Percentiles rank a stretch among this genome's conserved stretches.
phyloP scores from a whole-genome alignment of 2,797 vertebrate species.

The Leucoraja ocellata region DNA sequence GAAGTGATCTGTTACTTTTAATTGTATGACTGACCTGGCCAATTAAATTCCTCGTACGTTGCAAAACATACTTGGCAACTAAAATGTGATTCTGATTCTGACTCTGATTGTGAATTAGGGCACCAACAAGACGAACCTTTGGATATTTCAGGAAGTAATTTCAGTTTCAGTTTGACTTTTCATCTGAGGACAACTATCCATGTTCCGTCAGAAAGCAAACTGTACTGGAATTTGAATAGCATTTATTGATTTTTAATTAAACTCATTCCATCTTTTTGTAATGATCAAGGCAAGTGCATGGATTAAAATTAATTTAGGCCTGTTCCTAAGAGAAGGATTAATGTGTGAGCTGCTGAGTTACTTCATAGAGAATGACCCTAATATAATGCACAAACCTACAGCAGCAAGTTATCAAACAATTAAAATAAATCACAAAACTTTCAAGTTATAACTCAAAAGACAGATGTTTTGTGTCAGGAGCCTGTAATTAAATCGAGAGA shows the following conservation, averaged over 20 bases:
- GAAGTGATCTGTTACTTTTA: too few species aligned
- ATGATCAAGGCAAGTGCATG: neutral
- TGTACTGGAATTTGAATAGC: neutral
- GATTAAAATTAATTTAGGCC: neutral
- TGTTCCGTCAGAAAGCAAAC: neutral
- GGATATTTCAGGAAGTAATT: neutral
- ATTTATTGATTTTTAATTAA: neutral
- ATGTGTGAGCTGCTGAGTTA: neutral
- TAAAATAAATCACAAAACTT: neutral
- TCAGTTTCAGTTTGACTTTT: conserved; percentile 12
- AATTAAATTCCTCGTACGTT: too few species aligned
- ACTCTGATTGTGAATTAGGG: neutral
- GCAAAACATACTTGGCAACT: too few species aligned
- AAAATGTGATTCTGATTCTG: too few species aligned
- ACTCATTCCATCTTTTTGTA: neutral
- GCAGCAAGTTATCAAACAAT: neutral
- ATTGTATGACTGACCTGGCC: too few species aligned
- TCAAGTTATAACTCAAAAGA: conserved; percentile 21
- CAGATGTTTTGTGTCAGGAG: neutral
- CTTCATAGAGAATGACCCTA: neutral
- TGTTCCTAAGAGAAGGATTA: neutral
- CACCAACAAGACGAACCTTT: neutral
- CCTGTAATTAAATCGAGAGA: neutral
- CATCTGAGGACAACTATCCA: neutral
- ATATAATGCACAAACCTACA: neutral